Percentiles rank a stretch among this genome's conserved stretches.
Conservation (phyloP, 2,113 vertebrate genomes). For the Coptodon rendalli region DNA sequence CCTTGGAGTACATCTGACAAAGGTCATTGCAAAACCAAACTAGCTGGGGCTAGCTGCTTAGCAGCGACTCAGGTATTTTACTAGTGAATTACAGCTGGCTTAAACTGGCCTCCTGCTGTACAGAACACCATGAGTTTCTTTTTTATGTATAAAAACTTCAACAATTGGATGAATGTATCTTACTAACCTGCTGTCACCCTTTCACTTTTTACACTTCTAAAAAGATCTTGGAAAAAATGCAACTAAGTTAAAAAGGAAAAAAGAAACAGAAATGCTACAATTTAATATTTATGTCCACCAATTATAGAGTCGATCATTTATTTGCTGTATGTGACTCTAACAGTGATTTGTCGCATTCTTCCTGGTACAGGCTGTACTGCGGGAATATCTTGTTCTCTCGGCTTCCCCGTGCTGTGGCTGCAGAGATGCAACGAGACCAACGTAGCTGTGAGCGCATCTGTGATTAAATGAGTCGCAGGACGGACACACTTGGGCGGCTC, state of each 20-base stretch:
- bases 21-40: neutral
- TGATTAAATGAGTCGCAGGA: neutral
- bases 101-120: neutral
- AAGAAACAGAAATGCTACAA: neutral
- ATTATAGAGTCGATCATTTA: neutral
- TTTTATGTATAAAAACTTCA: neutral
- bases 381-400: neutral
- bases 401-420: neutral
- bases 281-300: neutral
- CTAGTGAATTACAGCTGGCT: neutral
- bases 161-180: neutral
- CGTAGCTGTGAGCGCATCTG: neutral
- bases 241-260: neutral
- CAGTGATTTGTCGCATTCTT: rapidly evolving
- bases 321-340: neutral
- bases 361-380: neutral
- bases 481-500: neutral
- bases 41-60: neutral
- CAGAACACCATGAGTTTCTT: neutral
- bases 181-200: neutral
- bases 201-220: neutral
- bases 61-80: neutral
- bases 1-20: neutral
- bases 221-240: rapidly evolving
- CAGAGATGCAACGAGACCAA: neutral